Conservation (phyloP, 1,140 invertebrate species). For the Bombus waltoni region DNA sequence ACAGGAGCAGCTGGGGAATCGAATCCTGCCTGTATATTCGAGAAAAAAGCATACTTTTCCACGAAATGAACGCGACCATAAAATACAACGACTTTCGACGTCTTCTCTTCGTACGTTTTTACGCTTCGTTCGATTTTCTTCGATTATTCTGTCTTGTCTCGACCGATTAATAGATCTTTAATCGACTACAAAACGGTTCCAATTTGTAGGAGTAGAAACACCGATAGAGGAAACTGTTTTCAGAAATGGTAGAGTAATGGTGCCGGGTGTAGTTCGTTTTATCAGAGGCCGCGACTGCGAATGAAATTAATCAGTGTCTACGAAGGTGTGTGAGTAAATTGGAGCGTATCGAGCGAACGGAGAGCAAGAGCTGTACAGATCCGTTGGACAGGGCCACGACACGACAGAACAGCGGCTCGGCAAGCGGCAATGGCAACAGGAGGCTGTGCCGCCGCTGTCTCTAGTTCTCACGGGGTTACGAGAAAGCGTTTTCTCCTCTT, state of each 20-base stretch:
- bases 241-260: neutral
- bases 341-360: constrained; percentile 13
- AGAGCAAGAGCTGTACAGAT: constrained; percentile 6
- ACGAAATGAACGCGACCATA: no score
- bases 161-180: neutral
- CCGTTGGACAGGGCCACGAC: constrained; percentile 45
- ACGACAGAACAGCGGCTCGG: constrained; percentile 40
- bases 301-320: constrained; percentile 16
- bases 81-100: neutral
- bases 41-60: no score
- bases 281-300: neutral
- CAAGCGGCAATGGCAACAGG: constrained; percentile 49
- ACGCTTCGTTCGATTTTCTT: no score
- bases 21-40: neutral
- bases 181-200: neutral
- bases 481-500: constrained; percentile 69
- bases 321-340: constrained; percentile 34
- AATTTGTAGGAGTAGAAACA: neutral
- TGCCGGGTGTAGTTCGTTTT: constrained; percentile 4
- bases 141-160: neutral
- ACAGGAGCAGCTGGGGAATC: constrained; percentile 17
- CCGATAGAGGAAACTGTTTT: neutral
- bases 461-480: constrained; percentile 76
- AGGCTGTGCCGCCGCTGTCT: constrained; percentile 61
- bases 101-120: neutral